A percentile compares a stretch with the other conserved stretches of the same genome.
phyloP scores from a whole-genome alignment of 2,113 vertebrate species.

The Onychorhynchus coronatus region DNA sequence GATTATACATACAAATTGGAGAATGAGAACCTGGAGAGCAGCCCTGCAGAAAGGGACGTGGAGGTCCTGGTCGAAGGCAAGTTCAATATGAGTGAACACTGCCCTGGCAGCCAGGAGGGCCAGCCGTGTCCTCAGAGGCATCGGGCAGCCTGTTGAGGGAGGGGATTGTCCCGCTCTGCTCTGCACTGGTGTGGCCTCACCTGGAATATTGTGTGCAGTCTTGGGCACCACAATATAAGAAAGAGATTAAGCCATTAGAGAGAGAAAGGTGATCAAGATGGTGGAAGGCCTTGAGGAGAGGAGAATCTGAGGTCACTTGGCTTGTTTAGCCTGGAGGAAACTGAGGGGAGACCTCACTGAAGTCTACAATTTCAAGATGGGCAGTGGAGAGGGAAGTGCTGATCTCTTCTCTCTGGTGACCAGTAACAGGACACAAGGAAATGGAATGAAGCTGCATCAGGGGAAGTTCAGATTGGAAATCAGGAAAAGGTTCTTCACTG shows the following conservation, averaged over 20 bases:
- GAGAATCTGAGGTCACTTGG: background rate
- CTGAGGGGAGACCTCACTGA: background rate
- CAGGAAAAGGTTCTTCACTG: background rate
- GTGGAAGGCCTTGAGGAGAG: background rate
- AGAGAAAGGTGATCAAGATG: background rate
- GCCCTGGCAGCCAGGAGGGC: background rate
- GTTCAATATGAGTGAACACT: rapidly evolving
- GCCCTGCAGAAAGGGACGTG: background rate
- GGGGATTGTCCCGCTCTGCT: rapidly evolving
- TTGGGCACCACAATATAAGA: rapidly evolving
- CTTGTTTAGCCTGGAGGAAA: background rate
- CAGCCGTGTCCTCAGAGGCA: rapidly evolving
- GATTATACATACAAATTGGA: rapidly evolving
- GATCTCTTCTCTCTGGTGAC: background rate
- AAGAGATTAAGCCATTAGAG: background rate
- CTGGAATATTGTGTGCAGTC: rapidly evolving
- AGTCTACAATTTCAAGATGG: background rate
- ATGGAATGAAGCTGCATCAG: background rate
- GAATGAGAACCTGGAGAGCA: background rate
- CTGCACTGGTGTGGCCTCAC: rapidly evolving
- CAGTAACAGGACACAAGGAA: background rate
- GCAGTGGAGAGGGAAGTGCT: background rate
- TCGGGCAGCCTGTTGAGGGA: rapidly evolving
- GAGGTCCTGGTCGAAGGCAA: rapidly evolving
- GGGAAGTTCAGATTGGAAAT: background rate